These are phyloP conservation scores for Oplegnathus fasciatus DNA, from an alignment of 2,113 vertebrate genomes.

Conservation along the genomic window DNA sequence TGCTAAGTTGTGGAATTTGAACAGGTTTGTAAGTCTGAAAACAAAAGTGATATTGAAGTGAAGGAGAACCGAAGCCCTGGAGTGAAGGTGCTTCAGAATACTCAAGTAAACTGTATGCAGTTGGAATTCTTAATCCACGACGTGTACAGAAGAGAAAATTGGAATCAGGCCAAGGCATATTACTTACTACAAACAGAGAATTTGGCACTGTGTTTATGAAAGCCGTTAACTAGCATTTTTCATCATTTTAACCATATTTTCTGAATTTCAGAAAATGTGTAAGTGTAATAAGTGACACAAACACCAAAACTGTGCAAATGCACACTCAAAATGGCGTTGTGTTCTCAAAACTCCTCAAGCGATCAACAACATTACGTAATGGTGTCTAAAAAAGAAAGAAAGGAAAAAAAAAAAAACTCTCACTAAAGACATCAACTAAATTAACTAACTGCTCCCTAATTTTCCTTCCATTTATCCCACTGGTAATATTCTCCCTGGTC, in stretches of 20 bases:
- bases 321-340: neutral
- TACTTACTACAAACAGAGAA: neutral
- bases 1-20: constrained; percentile 45
- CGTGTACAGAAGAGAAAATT: neutral
- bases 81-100: neutral
- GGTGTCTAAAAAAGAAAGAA: neutral
- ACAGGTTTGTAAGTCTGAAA: constrained; percentile 47
- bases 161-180: neutral
- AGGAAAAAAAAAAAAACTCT: no score
- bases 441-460: neutral
- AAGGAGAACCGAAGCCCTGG: constrained; percentile 33
- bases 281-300: no score
- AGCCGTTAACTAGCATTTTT: neutral
- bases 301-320: no score
- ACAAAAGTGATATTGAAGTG: constrained; percentile 32
- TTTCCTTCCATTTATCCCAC: neutral
- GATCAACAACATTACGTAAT: neutral
- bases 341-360: neutral
- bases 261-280: no score
- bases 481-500: neutral
- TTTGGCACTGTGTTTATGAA: neutral
- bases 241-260: neutral
- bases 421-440: no score
- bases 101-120: constrained; percentile 9
- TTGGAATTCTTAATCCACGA: constrained; percentile 14